A percentile compares a stretch with the other conserved stretches of the same genome.
These are phyloP conservation scores for Drosophila yooni DNA, from an alignment of 2,888 invertebrate species.

Conservation along the genomic window DNA sequence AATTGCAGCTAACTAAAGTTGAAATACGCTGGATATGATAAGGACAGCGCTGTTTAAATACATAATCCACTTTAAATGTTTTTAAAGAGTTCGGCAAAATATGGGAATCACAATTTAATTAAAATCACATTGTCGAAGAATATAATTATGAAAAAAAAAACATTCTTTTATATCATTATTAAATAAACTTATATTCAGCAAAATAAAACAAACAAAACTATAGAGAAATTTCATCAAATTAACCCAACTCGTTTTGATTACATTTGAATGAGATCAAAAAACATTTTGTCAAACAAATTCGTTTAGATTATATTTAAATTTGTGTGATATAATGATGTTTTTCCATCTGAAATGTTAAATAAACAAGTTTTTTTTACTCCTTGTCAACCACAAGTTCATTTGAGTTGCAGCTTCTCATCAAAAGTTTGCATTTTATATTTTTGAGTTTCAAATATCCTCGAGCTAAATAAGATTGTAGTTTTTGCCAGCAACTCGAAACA, in stretches of 20 bases:
- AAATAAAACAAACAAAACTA: too few species aligned
- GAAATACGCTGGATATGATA: background rate
- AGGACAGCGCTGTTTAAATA: background rate
- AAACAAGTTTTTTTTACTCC: background rate
- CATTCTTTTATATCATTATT: background rate
- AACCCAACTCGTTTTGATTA: background rate
- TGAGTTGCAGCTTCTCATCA: background rate
- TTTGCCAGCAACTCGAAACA: background rate
- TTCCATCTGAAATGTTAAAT: background rate
- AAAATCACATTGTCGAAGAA: background rate
- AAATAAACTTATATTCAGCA: background rate
- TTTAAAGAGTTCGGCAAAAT: background rate
- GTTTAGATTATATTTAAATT: background rate
- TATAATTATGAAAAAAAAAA: background rate
- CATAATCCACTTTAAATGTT: background rate
- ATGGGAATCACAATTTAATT: background rate
- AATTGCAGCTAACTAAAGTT: slow-evolving; percentile 19
- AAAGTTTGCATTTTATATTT: background rate
- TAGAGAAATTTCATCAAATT: background rate
- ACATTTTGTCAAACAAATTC: background rate
- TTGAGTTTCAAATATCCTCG: background rate
- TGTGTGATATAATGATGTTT: background rate
- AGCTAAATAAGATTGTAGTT: background rate
- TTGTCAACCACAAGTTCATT: background rate
- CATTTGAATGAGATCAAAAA: background rate